These are phyloP conservation scores for Celastrina argiolus DNA, from an alignment of 2,888 invertebrate genomes.

Conservation along the genomic window DNA sequence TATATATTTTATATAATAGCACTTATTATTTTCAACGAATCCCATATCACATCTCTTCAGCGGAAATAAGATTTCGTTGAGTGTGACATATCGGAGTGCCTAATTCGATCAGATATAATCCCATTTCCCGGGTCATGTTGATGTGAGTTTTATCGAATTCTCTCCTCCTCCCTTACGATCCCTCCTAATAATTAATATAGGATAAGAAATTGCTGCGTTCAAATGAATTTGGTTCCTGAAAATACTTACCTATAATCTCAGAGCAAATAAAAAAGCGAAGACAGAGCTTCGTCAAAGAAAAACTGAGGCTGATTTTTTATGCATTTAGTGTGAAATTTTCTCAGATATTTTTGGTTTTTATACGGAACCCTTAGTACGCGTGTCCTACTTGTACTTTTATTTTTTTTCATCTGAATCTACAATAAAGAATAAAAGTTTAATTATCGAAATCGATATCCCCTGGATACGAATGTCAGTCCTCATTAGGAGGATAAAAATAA, in stretches of 20 bases:
- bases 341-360: too few relatives aligned
- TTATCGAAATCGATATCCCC: constrained; percentile 35
- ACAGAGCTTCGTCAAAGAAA: too few relatives aligned
- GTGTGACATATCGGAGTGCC: constrained; percentile 54
- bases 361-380: too few relatives aligned
- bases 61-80: constrained; percentile 28
- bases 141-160: constrained; percentile 27
- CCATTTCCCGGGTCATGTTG: constrained; percentile 48
- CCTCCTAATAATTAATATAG: constrained; percentile 10
- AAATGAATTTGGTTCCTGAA: neutral
- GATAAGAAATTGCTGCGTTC: neutral
- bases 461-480: constrained; percentile 55
- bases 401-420: neutral
- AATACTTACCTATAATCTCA: too few relatives aligned
- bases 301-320: too few relatives aligned
- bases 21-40: neutral
- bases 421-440: neutral
- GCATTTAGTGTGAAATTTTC: too few relatives aligned
- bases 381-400: too few relatives aligned
- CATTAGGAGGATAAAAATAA: constrained; percentile 66
- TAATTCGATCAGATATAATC: constrained; percentile 67
- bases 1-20: too few relatives aligned
- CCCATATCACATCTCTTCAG: constrained; percentile 7
- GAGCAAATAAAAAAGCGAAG: too few relatives aligned
- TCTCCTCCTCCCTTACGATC: neutral